phyloP scores from a whole-genome alignment of 30 jellyfish, hydroid and myxozoan species.

The Aurelia aurita complex sp. Pacific region DNA sequence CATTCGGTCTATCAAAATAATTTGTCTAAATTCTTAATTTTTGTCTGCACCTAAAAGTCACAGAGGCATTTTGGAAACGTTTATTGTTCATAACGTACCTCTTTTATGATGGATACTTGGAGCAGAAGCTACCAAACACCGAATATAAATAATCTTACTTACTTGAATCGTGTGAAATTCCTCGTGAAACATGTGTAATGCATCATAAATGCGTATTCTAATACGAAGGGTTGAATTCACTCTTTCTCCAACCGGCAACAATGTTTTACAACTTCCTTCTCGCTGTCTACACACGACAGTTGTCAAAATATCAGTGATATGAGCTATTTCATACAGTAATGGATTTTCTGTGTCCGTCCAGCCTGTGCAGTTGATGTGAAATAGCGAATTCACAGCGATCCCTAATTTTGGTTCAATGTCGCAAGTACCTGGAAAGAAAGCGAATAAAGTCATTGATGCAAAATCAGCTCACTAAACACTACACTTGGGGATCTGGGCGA shows the following conservation, averaged over 20 bases:
- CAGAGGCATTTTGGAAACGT: too few species aligned
- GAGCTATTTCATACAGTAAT: constrained; percentile 30
- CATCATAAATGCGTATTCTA: constrained; percentile 31
- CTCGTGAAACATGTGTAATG: constrained; percentile 28
- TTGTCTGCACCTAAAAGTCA: too few species aligned
- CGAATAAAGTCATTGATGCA: too few species aligned
- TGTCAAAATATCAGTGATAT: constrained; percentile 10
- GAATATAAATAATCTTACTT: neutral
- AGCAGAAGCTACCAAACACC: too few species aligned
- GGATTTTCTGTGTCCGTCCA: constrained; percentile 43
- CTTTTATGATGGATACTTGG: too few species aligned
- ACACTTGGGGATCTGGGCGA: too few species aligned
- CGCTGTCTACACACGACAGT: constrained; percentile 8
- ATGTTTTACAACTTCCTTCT: constrained; percentile 3
- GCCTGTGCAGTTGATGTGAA: constrained; percentile 34
- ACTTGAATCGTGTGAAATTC: constrained; percentile 13
- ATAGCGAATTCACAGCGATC: constrained; percentile 10
- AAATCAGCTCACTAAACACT: too few species aligned
- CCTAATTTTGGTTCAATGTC: constrained; percentile 21
- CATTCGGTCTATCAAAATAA: too few species aligned
- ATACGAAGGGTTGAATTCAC: neutral
- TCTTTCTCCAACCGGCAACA: constrained; percentile 41
- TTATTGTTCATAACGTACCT: too few species aligned
- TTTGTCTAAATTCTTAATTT: too few species aligned
- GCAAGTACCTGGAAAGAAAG: constrained; percentile 30